Evolutionary conservation across 2,888 invertebrate genomes (phyloP).

Genomic region (Peribatodes rhomboidaria): DNA sequence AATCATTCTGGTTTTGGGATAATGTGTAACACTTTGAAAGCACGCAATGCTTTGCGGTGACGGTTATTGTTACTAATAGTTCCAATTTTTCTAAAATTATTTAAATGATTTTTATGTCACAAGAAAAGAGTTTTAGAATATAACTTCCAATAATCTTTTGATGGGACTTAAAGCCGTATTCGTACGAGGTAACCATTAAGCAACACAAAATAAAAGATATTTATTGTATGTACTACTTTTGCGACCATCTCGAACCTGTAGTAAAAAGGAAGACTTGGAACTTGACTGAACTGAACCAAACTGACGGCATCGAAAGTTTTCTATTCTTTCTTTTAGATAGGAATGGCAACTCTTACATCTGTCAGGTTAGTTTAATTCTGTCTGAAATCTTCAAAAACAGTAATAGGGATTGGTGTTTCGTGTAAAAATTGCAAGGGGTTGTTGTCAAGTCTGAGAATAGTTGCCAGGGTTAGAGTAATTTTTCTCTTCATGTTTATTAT

Average conservation of each 20-base stretch:
- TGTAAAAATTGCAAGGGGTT: background rate
- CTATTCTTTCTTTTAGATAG: background rate
- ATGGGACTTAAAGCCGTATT: background rate
- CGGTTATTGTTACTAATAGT: background rate
- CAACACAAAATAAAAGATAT: background rate
- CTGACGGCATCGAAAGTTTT: background rate
- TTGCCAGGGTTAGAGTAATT: conserved; percentile 19
- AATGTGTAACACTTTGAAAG: conserved; percentile 6
- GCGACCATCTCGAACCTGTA: background rate
- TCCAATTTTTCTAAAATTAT: too few relatives aligned
- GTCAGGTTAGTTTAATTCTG: background rate
- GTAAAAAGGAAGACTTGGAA: too few relatives aligned
- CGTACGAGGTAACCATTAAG: background rate
- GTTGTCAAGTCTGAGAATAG: conserved; percentile 21
- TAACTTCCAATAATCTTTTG: background rate
- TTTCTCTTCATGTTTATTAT: conserved; percentile 21
- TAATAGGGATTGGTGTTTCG: background rate
- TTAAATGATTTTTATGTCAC: background rate
- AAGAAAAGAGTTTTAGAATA: background rate
- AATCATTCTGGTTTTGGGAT: conserved; percentile 11
- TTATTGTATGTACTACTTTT: background rate
- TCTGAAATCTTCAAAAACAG: too few relatives aligned
- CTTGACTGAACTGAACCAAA: background rate
- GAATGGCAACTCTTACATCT: background rate
- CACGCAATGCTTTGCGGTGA: conserved; percentile 27